Evolutionary conservation across 1,140 invertebrate species (phyloP), one percentile per base, ranked within the genome.

Genomic region (Rhagoletis zephyria): DNA sequence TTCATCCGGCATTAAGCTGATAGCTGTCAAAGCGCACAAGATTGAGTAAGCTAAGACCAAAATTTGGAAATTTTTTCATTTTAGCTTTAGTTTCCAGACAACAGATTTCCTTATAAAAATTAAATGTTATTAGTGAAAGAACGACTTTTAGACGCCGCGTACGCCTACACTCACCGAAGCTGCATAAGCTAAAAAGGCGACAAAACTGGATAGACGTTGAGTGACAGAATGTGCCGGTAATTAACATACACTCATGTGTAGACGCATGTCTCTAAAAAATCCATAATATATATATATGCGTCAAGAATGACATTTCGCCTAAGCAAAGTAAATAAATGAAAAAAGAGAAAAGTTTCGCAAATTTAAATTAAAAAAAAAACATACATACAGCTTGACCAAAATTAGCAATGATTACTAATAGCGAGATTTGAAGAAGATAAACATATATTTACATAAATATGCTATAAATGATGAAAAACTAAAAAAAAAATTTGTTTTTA

Each of bases 341-440:
- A 51, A 48, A 12, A 48, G 30, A 0, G 45, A 74, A 48, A 74
- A 3, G 14, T 81, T 81, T 51, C 16, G 6, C 9, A 30, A 51
- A 81, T 81, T 81, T 81, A 81, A 81, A 59, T 81, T 30, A 30
- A 0, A 30, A 30, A 30, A 30, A 30, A n/a, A n/a, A n/a, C 0
- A 30, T 0, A 30, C 30, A 30, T 45, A 2, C 40, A 70, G 48
- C 74, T 7, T 30, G n/a, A 42, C 74, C 48, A 81, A 59, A 81
- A 56, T 81, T 81, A 81, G 74, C 10, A 30, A 19, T 30, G 74
- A 81, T 81, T 81, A 81, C 48, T 81, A 81, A 81, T 81, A 42
- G 42, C 45, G 9, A 51, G 70, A 16, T 61, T 85, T 85, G 10
- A 30, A 74, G 40, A 74, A 67, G n/a, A 40, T 14, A 67, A 9